Evolutionary conservation across 1,140 invertebrate species (phyloP).

Genomic region (Phymorhynchus buccinoides): DNA sequence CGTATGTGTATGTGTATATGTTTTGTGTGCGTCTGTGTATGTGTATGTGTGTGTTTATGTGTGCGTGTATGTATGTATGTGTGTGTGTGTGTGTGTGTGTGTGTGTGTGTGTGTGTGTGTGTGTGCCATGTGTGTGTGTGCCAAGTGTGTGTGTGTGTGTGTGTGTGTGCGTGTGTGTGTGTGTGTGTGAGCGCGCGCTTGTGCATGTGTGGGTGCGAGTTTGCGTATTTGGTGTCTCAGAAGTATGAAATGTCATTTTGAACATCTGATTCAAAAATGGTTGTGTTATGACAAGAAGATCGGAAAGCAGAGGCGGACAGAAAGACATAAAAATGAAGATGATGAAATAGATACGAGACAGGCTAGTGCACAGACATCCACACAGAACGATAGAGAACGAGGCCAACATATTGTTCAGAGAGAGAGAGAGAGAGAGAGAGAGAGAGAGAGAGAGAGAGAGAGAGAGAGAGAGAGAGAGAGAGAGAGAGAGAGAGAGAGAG

Average conservation of each 20-base stretch:
- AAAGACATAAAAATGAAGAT: background rate
- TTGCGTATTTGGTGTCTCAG: too few species aligned
- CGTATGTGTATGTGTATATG: too few species aligned
- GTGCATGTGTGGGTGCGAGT: too few species aligned
- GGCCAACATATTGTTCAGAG: background rate
- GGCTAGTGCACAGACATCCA: too few species aligned
- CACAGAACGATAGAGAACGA: background rate
- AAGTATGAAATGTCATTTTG: too few species aligned
- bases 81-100: background rate
- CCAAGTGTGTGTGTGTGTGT: too few species aligned
- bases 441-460: constrained; percentile 5
- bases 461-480: constrained; percentile 29
- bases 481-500: constrained; percentile 5
- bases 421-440: constrained; percentile 11
- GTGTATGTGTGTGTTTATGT: too few species aligned
- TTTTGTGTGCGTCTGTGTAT: too few species aligned
- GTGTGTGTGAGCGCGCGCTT: too few species aligned
- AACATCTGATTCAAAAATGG: too few species aligned
- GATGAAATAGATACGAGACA: background rate
- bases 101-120: background rate
- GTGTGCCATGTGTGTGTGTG: background rate
- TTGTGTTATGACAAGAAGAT: too few species aligned
- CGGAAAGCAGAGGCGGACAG: background rate
- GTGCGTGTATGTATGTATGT: background rate
- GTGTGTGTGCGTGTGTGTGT: too few species aligned